These are phyloP conservation scores for Cataglyphis hispanica DNA, from an alignment of 1,140 invertebrate genomes.

Conservation along the genomic window DNA sequence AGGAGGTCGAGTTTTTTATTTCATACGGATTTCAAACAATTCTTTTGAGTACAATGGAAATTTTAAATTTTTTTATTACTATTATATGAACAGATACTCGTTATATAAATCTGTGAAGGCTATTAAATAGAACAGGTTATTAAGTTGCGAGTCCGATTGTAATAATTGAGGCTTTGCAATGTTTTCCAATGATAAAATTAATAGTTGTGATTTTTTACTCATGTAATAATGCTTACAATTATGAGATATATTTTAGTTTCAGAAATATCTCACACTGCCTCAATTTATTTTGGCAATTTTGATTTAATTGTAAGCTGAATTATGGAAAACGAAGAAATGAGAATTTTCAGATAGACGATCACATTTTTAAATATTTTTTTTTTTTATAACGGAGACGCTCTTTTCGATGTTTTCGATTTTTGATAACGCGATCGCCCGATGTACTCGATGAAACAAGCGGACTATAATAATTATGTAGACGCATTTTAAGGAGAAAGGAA, in stretches of 20 bases:
- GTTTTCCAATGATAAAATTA: background rate
- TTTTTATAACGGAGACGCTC: background rate
- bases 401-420: background rate
- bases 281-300: background rate
- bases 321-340: background rate
- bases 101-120: background rate
- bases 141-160: background rate
- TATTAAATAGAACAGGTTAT: conserved; percentile 7
- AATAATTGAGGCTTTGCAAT: conserved; percentile 3
- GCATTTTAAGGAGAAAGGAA: conserved; percentile 24
- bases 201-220: background rate
- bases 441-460: conserved; percentile 30
- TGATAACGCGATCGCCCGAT: background rate
- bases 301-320: background rate
- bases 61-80: background rate
- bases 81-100: background rate
- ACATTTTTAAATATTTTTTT: background rate
- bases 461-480: conserved; percentile 44
- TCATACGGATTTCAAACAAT: background rate
- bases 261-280: background rate
- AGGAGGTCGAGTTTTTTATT: conserved; percentile 17
- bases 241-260: background rate
- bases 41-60: conserved; percentile 6
- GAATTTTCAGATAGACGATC: background rate
- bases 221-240: background rate